Percentiles rank a stretch among this genome's conserved stretches.
These are phyloP conservation scores for Hemibagrus wyckioides DNA, from an alignment of 2,113 vertebrate genomes.

Conservation along the genomic window DNA sequence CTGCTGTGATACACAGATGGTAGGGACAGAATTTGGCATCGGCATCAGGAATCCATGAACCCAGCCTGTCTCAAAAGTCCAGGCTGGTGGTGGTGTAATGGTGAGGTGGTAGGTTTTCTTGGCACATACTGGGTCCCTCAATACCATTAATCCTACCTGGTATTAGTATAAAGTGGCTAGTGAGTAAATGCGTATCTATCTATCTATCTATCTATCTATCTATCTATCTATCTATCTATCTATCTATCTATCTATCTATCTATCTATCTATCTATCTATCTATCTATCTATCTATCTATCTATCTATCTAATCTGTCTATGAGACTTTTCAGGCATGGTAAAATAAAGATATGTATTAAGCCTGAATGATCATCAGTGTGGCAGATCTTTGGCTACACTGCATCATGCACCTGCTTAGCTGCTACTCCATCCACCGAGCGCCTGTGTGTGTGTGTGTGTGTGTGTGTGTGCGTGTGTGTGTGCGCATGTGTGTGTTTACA, in stretches of 20 bases:
- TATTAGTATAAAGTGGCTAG: background rate
- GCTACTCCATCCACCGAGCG: conserved; percentile 3
- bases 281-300: too few relatives aligned
- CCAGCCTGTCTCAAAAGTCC: background rate
- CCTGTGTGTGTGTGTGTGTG: background rate
- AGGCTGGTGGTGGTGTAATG: background rate
- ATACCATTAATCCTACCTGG: background rate
- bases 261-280: too few relatives aligned
- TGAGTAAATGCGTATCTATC: too few relatives aligned
- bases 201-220: too few relatives aligned
- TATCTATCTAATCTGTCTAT: too few relatives aligned
- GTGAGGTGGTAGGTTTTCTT: background rate
- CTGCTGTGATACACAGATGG: background rate
- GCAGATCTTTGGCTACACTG: background rate
- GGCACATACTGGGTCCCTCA: background rate
- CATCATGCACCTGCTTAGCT: conserved; percentile 3
- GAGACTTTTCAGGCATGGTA: background rate
- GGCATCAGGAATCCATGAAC: background rate
- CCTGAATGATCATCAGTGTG: conserved; percentile 13
- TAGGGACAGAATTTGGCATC: background rate
- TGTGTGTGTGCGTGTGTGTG: background rate
- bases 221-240: too few relatives aligned
- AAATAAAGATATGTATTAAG: background rate
- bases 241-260: too few relatives aligned
- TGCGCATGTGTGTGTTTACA: background rate